Base-by-base conservation (phyloP, 2,888 invertebrate species). In the Chrysotoxum bicinctum region DNA sequence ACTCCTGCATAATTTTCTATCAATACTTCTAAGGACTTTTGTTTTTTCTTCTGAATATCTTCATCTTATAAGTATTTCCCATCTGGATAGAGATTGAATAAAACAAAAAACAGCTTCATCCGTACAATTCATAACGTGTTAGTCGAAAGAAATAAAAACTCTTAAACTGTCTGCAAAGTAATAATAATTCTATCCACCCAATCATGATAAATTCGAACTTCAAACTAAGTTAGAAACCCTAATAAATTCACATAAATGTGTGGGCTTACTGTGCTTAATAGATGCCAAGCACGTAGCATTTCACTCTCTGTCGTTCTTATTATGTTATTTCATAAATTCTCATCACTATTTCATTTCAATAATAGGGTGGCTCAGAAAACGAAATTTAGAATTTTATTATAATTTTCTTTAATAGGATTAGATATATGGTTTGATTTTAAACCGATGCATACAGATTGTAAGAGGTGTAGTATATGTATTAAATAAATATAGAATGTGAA, bases 221-320 rank as follows among this genome's bases (percentile, higher is more conserved):
- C 35, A 35, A 68, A 58, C 66, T 58, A 50, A 56, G 75, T 64
- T 79, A 37, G 52, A 70, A 75, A 58, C 74, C 79, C 37, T 58
- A 79, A 84, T 79, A 74, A 74, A 75, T 70, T 64, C 75, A 75
- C 23, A 50, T 64, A 79, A 75, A 74, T 58, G 58, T 21, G 56
- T 32, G 66, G 64, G 30, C 45, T 74, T 78, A 69, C 69, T 74
- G 48, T 48, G 10, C 64, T 58, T 66, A 83, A 83, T 84, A 74
- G 83, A 75, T 75, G 60, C 79, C 66, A 70, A 52, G 45, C 83
- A 84, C 75, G 83, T 84, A 79, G 23, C 60, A n/a, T 23, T 32
- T 21, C n/a, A 58, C 26, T 43, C 32, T 52, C 14, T 45, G 52
- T 70, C 52, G 58, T 37, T 10, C 62, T 48, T 58, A 69, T 70